Conservation (phyloP, 92 coral and sea anemone genomes). For the Ricordea florida region DNA sequence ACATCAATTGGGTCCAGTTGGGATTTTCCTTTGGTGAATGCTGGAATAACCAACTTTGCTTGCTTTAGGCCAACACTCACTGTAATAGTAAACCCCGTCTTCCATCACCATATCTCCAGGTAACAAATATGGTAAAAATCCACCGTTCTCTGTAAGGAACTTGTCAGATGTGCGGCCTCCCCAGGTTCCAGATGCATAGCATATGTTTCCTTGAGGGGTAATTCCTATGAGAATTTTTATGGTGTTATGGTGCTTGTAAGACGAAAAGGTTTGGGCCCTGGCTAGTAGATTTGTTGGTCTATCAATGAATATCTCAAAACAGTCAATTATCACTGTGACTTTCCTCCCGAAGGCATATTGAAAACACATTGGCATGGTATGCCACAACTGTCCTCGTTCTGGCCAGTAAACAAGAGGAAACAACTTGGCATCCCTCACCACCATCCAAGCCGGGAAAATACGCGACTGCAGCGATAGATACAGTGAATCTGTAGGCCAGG, state of each 20-base stretch:
- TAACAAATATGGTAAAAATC: neutral
- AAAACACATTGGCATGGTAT: constrained; percentile 32
- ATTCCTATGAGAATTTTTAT: constrained; percentile 14
- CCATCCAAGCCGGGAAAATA: constrained; percentile 15
- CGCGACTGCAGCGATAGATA: constrained; percentile 11
- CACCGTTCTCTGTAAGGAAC: neutral
- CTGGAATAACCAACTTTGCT: constrained; percentile 18
- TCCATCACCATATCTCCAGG: neutral
- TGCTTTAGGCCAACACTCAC: constrained; percentile 2
- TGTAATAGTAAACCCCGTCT: neutral
- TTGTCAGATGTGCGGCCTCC: neutral
- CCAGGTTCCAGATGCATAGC: neutral
- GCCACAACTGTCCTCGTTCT: constrained; percentile 29
- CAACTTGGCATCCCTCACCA: constrained; percentile 1
- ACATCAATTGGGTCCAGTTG: constrained; percentile 30
- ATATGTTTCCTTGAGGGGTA: constrained; percentile 12
- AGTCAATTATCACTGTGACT: constrained; percentile 9
- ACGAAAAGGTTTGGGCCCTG: constrained; percentile 27
- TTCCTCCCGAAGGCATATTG: constrained; percentile 16
- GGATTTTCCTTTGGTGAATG: constrained; percentile 20
- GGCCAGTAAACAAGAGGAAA: constrained; percentile 15
- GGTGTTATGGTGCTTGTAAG: constrained; percentile 7
- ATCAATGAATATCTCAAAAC: constrained; percentile 1
- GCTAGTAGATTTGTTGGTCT: constrained; percentile 28
- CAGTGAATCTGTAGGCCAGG: too few species aligned